phyloP scores from a whole-genome alignment of 2,888 invertebrate genomes.

The Belgica antarctica region DNA sequence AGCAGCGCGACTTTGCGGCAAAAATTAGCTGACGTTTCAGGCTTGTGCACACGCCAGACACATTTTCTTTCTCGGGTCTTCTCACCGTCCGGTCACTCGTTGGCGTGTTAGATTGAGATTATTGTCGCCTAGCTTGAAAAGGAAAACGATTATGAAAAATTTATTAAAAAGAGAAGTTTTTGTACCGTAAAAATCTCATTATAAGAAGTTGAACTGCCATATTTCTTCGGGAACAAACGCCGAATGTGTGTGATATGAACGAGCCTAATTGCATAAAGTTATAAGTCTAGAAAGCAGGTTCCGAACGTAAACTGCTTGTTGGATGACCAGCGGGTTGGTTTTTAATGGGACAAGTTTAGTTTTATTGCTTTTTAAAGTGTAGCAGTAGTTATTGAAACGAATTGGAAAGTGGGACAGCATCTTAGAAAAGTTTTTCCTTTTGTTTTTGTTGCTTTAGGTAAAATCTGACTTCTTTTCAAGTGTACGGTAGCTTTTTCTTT shows the following conservation, averaged over 20 bases:
- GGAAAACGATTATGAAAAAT: conserved; percentile 8
- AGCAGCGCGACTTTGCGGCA: conserved; percentile 23
- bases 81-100: neutral
- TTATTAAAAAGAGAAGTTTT: conserved; percentile 21
- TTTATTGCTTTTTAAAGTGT: no score
- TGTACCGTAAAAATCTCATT: conserved; percentile 34
- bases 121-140: conserved; percentile 33
- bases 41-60: conserved; percentile 39
- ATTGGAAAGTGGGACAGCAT: no score
- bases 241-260: conserved; percentile 25
- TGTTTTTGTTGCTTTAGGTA: no score
- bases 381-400: no score
- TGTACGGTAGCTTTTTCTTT: no score
- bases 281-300: conserved; percentile 9
- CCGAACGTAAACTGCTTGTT: no score
- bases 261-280: conserved; percentile 17
- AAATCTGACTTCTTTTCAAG: no score
- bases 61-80: conserved; percentile 33
- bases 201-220: conserved; percentile 22
- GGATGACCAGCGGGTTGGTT: no score
- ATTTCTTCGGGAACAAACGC: neutral
- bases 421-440: no score
- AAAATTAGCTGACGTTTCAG: conserved; percentile 36
- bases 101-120: conserved; percentile 37
- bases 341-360: no score